Conservation (phyloP, 2,888 invertebrate species). For the Leucoma salicis region DNA sequence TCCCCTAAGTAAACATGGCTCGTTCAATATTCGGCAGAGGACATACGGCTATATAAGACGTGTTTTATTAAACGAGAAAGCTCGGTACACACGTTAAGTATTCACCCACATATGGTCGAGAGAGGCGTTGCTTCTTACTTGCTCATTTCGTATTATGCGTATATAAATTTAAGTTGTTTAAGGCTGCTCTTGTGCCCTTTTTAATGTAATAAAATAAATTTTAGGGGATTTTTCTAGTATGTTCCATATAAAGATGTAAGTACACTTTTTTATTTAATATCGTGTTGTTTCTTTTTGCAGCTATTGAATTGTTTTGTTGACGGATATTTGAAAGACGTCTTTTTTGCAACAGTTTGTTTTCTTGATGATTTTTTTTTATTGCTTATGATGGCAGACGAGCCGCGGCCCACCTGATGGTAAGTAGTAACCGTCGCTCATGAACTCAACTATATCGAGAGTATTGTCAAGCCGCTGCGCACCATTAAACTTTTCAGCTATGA, state of each 20-base stretch:
- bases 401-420: too few relatives aligned
- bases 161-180: slow-evolving; percentile 30
- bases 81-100: slow-evolving; percentile 37
- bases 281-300: too few relatives aligned
- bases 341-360: too few relatives aligned
- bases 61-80: slow-evolving; percentile 54
- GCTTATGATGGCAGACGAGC: too few relatives aligned
- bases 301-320: too few relatives aligned
- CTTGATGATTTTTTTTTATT: too few relatives aligned
- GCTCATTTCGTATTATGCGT: slow-evolving; percentile 26
- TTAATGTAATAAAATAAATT: slow-evolving; percentile 16
- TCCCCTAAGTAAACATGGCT: slow-evolving; percentile 52
- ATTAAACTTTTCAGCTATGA: too few relatives aligned
- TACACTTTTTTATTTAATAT: too few relatives aligned
- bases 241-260: neutral
- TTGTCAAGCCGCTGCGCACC: too few relatives aligned
- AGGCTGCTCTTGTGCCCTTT: slow-evolving; percentile 11
- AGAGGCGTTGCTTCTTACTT: slow-evolving; percentile 14
- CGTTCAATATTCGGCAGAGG: slow-evolving; percentile 53
- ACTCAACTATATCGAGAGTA: too few relatives aligned
- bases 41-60: slow-evolving; percentile 52
- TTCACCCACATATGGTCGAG: slow-evolving; percentile 23
- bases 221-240: neutral
- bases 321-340: too few relatives aligned
- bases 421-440: too few relatives aligned